phyloP scores from a whole-genome alignment of 1,140 invertebrate species.

The Hydropsyche tenuis region DNA sequence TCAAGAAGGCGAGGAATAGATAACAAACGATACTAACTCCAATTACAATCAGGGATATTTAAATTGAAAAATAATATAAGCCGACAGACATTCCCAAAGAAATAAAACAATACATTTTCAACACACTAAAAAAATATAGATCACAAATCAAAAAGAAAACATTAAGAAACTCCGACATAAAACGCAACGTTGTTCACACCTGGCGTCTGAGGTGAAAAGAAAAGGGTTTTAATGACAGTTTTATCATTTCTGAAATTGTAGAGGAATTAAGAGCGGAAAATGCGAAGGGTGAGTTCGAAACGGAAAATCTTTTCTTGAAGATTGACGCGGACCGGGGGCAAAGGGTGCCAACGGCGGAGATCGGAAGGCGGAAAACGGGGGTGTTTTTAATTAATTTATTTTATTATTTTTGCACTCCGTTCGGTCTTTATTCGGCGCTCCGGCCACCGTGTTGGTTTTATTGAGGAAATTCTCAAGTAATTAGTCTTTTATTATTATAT shows the following conservation, averaged over 20 bases:
- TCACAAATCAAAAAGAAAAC: background rate
- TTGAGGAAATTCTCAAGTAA: slow-evolving; percentile 52
- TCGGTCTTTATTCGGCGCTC: slow-evolving; percentile 49
- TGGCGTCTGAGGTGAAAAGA: slow-evolving; percentile 48
- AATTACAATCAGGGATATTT: slow-evolving; percentile 2
- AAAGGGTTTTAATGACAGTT: slow-evolving; percentile 51
- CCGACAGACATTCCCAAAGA: too few species aligned
- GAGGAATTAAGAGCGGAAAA: slow-evolving; percentile 47
- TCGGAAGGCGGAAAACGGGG: slow-evolving; percentile 29
- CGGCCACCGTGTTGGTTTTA: slow-evolving; percentile 51
- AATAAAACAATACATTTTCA: too few species aligned
- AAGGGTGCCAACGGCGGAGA: slow-evolving; percentile 28
- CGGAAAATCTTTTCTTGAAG: slow-evolving; percentile 44
- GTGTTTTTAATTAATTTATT: slow-evolving; percentile 52
- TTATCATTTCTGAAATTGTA: slow-evolving; percentile 51
- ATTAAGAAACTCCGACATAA: background rate
- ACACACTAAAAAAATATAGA: too few species aligned
- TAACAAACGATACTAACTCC: slow-evolving; percentile 10
- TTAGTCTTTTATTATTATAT: slow-evolving; percentile 52
- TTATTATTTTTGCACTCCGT: slow-evolving; percentile 52
- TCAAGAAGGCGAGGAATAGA: slow-evolving; percentile 14
- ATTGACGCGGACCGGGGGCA: slow-evolving; percentile 45
- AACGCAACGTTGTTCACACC: background rate
- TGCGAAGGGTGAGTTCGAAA: slow-evolving; percentile 22
- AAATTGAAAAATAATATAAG: background rate